Evolutionary conservation across 2,113 vertebrate genomes (phyloP), one percentile per base, ranked within the genome.

Genomic region (Hymenochirus boettgeri): DNA sequence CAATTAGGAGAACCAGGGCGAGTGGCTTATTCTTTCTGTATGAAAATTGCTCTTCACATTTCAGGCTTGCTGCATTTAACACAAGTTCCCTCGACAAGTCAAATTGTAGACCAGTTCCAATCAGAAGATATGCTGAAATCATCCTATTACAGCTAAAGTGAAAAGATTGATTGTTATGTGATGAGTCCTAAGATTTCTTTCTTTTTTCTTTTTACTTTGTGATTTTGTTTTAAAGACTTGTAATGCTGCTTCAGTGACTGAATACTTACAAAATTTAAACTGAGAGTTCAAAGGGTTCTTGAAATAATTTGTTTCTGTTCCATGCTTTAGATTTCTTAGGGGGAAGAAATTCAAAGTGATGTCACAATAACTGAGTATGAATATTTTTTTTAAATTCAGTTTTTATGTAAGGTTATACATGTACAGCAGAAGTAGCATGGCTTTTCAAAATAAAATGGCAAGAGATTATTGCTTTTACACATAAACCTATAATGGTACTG

Each of bases 91-190:
- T 80, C 79, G 82, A 80, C 75, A 86, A 84, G 83, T 83, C 65
- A 73, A 85, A 85, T 85, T 80, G 75, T 76, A 80, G 77, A 78
- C 74, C 77, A 78, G 78, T 76, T 85, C 80, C 79, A 88, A 88
- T 88, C 85, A 87, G 86, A 85, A 84, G 79, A 76, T 80, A 79
- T 79, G 81, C 80, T 85, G 81, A 42, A 87, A 79, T 86, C 84
- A 85, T 85, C 75, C 83, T 79, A 78, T 79, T 90, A 80, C 77
- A 76, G 71, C 64, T 79, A 74, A 82, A 85, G 78, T 86, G 81
- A 84, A 88, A 83, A 76, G 80, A 73, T 42, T 85, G 82, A 88
- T 89, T 88, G 80, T 76, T 82, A 78, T 85, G 83, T 88, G 87
- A 89, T 90, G 82, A 88, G 76, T 75, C 76, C 61, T 72, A 74